Evolutionary conservation across 2,797 vertebrate species (phyloP).

Genomic region (Novumbra hubbsi): DNA sequence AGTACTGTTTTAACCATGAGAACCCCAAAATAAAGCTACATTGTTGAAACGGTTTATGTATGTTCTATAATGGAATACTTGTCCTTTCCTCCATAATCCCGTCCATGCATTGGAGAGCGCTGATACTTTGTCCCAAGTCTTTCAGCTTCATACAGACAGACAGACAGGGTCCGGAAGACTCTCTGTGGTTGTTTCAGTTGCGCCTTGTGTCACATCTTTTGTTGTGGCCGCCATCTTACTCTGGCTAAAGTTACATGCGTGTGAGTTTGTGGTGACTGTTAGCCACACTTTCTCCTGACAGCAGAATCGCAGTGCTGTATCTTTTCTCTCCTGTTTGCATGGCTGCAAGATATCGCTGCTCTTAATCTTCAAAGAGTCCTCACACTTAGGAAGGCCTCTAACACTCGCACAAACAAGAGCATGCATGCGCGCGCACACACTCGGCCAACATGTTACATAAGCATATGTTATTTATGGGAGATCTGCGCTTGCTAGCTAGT

Average conservation of each 20-base stretch:
- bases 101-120: too few relatives aligned
- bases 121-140: too few relatives aligned
- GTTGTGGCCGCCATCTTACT: background rate
- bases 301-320: constrained; percentile 33
- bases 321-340: constrained; percentile 33
- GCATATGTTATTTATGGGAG: constrained; percentile 40
- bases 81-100: too few relatives aligned
- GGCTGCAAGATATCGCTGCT: constrained; percentile 35
- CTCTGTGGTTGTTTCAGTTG: too few relatives aligned
- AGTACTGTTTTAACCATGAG: too few relatives aligned
- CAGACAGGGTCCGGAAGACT: too few relatives aligned
- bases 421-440: constrained; percentile 17
- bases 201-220: background rate
- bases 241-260: background rate
- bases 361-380: constrained; percentile 69
- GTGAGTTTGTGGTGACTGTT: constrained; percentile 24
- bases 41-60: background rate
- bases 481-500: constrained; percentile 19
- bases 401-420: constrained; percentile 13
- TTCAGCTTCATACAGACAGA: too few relatives aligned
- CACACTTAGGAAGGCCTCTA: constrained; percentile 48
- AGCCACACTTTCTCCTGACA: constrained; percentile 28
- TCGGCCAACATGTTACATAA: constrained; percentile 51
- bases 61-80: background rate
- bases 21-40: too few relatives aligned